These are phyloP conservation scores for Pterophyllum scalare DNA, from an alignment of 2,113 vertebrate species.

Conservation along the genomic window DNA sequence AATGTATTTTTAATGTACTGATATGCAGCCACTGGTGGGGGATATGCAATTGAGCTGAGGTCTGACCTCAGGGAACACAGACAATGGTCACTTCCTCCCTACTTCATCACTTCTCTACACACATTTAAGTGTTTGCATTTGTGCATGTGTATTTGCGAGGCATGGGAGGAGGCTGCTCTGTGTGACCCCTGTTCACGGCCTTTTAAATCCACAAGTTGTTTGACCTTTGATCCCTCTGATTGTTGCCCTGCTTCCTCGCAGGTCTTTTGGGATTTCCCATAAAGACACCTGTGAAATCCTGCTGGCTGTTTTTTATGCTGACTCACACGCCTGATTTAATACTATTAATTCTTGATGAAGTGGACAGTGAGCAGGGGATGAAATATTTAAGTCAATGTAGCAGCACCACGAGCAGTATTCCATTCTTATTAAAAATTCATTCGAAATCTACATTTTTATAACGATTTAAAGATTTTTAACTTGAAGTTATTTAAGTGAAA, in stretches of 20 bases:
- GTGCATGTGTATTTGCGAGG: conserved; percentile 4
- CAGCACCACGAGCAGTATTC: neutral
- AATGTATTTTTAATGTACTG: neutral
- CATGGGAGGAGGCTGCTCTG: conserved; percentile 18
- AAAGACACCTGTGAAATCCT: conserved; percentile 58
- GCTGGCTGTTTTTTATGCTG: conserved; percentile 18
- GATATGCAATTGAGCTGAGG: neutral
- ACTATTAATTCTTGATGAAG: neutral
- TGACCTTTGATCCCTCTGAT: conserved; percentile 68
- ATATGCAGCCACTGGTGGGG: neutral
- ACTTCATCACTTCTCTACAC: conserved; percentile 48
- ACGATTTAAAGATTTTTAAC: neutral
- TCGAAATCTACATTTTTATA: neutral
- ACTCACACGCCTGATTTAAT: conserved; percentile 23
- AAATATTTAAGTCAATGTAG: neutral
- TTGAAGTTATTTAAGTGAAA: neutral
- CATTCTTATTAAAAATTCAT: neutral
- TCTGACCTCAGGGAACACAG: conserved; percentile 58
- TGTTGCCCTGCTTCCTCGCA: conserved; percentile 36
- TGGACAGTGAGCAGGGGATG: neutral
- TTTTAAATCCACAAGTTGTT: conserved; percentile 71
- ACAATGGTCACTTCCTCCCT: conserved; percentile 74
- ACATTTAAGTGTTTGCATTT: conserved; percentile 37
- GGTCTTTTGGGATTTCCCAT: conserved; percentile 51
- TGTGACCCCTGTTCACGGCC: conserved; percentile 55